These are phyloP conservation scores for Zaprionus africanus DNA, from an alignment of 1,140 invertebrate genomes.

Conservation along the genomic window DNA sequence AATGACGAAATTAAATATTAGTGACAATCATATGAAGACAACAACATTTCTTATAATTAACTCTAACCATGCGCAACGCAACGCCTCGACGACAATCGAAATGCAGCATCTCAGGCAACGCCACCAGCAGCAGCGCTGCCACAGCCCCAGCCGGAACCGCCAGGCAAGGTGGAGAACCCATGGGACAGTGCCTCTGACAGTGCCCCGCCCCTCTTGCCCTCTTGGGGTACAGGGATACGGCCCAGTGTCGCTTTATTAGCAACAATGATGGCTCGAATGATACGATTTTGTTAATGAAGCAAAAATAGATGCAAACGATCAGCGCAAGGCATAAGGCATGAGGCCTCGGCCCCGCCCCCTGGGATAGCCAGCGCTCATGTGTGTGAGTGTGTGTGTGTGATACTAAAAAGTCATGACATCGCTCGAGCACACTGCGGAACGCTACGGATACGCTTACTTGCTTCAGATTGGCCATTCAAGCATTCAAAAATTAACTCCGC, in stretches of 20 bases:
- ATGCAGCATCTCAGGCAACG: constrained; percentile 54
- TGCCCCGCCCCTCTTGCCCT: background rate
- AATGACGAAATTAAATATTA: constrained; percentile 75
- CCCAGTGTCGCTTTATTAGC: constrained; percentile 73
- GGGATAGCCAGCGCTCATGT: background rate
- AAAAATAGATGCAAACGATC: constrained; percentile 78
- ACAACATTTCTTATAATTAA: constrained; percentile 79
- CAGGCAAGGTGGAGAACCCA: constrained; percentile 31
- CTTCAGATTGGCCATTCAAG: constrained; percentile 85
- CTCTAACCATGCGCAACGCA: constrained; percentile 78
- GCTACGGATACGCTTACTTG: constrained; percentile 84
- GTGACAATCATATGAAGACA: constrained; percentile 79
- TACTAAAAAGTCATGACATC: constrained; percentile 84
- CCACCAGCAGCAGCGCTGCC: constrained; percentile 16
- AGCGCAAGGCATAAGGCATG: constrained; percentile 21
- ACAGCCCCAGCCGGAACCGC: constrained; percentile 4
- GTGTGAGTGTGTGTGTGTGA: constrained; percentile 56
- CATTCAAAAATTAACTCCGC: constrained; percentile 84
- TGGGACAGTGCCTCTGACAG: background rate
- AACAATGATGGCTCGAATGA: constrained; percentile 65
- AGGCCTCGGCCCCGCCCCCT: constrained; percentile 67
- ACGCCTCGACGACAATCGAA: constrained; percentile 73
- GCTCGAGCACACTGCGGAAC: constrained; percentile 78
- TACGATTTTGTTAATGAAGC: constrained; percentile 83
- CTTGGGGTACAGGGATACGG: constrained; percentile 44